Evolutionary conservation across 2,888 invertebrate species (phyloP).

Genomic region (Cataglyphis altisquamis): DNA sequence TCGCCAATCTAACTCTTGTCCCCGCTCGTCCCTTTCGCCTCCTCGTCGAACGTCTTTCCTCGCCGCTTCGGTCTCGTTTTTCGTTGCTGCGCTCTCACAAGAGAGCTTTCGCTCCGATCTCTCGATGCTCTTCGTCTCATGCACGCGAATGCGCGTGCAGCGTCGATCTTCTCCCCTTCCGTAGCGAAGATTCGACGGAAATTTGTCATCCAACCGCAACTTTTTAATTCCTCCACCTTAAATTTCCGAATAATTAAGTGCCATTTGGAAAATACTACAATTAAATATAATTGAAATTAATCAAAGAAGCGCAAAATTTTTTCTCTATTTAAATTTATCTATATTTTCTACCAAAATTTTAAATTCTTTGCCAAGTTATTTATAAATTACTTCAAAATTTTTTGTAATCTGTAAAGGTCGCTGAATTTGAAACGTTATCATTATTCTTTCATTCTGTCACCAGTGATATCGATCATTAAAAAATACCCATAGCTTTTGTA

Average conservation of each 20-base stretch:
- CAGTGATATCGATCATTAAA: neutral
- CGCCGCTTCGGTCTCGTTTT: slow-evolving; percentile 41
- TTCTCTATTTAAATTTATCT: neutral
- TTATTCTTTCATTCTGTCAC: neutral
- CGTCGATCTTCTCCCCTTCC: neutral
- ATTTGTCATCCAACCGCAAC: slow-evolving; percentile 4
- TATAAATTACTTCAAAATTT: neutral
- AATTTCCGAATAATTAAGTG: slow-evolving; percentile 15
- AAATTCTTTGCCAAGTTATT: neutral
- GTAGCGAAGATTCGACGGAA: slow-evolving; percentile 26
- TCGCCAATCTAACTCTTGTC: slow-evolving; percentile 39
- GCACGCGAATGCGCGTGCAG: slow-evolving; percentile 22
- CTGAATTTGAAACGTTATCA: too few species aligned
- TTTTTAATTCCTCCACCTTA: slow-evolving; percentile 26
- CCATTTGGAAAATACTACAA: neutral
- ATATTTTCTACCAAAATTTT: neutral
- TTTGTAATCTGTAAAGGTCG: neutral
- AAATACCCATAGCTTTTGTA: neutral
- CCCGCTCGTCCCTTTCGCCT: neutral
- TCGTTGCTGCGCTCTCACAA: slow-evolving; percentile 40
- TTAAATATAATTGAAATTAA: neutral
- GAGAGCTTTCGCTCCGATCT: slow-evolving; percentile 23
- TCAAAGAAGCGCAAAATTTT: neutral
- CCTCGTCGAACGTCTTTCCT: slow-evolving; percentile 15
- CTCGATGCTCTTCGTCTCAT: slow-evolving; percentile 29